phyloP scores from a whole-genome alignment of 2,888 invertebrate species.

The Caenorhabditis panamensis region DNA sequence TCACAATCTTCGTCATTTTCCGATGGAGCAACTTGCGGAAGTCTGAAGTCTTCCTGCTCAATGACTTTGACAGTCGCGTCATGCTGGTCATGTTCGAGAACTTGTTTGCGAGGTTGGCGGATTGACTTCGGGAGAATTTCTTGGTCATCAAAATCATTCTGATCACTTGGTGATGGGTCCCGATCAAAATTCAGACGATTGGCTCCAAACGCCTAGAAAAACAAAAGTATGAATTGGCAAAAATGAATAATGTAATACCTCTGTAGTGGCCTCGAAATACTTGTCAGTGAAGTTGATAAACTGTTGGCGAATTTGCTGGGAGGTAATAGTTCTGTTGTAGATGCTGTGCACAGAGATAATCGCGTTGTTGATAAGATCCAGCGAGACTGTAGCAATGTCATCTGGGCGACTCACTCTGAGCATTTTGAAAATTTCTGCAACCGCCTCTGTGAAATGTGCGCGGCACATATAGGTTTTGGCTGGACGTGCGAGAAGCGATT shows the following conservation, averaged over 20 bases:
- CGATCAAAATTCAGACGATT: background rate
- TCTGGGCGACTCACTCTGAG: background rate
- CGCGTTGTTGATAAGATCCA: background rate
- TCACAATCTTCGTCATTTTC: background rate
- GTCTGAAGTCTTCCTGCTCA: conserved; percentile 40
- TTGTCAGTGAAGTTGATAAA: conserved; percentile 28
- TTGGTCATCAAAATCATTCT: conserved; percentile 10
- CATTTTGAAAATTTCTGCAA: conserved; percentile 13
- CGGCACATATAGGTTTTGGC: conserved; percentile 28
- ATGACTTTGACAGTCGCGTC: conserved; percentile 36
- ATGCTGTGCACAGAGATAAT: conserved; percentile 1
- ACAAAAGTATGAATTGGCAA: conserved; percentile 2
- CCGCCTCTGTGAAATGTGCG: conserved; percentile 27
- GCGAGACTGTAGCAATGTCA: background rate
- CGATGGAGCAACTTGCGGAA: conserved; percentile 7
- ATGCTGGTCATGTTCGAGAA: conserved; percentile 21
- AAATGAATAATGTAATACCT: no score
- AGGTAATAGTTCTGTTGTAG: background rate
- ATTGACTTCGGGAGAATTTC: conserved; percentile 36
- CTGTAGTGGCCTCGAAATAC: background rate
- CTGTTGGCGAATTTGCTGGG: background rate
- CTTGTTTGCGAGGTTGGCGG: conserved; percentile 48
- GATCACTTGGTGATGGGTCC: background rate
- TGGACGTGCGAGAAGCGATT: background rate
- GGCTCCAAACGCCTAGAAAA: background rate